Evolutionary conservation across 2,797 vertebrate genomes (phyloP).

Genomic region (Allobates femoralis): DNA sequence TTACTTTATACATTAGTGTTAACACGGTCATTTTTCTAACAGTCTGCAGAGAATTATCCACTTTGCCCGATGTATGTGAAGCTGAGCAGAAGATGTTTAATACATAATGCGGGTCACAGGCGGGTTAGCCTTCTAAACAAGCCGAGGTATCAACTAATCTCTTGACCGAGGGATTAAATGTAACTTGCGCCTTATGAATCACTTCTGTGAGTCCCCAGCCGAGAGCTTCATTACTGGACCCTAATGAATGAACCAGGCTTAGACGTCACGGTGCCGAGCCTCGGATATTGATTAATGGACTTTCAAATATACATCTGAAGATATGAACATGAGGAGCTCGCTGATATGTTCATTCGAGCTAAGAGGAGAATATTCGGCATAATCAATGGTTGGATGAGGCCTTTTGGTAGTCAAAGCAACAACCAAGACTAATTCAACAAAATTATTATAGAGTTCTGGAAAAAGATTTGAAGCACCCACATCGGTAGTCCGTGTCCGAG

Average conservation of each 20-base stretch:
- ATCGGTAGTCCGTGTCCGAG: no score
- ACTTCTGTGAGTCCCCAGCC: background rate
- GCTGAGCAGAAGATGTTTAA: slow-evolving; percentile 34
- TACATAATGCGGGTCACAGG: slow-evolving; percentile 18
- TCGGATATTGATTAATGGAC: slow-evolving; percentile 13
- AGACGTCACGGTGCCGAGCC: background rate
- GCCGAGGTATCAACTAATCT: background rate
- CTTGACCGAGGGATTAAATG: slow-evolving; percentile 32
- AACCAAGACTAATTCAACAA: background rate
- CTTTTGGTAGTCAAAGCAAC: background rate
- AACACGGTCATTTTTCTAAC: slow-evolving; percentile 19
- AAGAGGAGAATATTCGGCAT: background rate
- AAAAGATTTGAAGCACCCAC: no score
- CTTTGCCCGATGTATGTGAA: background rate
- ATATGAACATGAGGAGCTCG: background rate
- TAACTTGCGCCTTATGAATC: slow-evolving; percentile 16
- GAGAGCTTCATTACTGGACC: slow-evolving; percentile 4
- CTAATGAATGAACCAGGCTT: slow-evolving; percentile 6
- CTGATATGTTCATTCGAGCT: background rate
- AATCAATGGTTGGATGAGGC: background rate
- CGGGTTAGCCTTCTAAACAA: slow-evolving; percentile 20
- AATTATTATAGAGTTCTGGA: no score
- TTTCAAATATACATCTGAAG: background rate
- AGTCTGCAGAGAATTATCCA: slow-evolving; percentile 19
- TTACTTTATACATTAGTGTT: background rate